phyloP scores from a whole-genome alignment of 2,888 invertebrate species.

The Lordiphosa fenestrarum region DNA sequence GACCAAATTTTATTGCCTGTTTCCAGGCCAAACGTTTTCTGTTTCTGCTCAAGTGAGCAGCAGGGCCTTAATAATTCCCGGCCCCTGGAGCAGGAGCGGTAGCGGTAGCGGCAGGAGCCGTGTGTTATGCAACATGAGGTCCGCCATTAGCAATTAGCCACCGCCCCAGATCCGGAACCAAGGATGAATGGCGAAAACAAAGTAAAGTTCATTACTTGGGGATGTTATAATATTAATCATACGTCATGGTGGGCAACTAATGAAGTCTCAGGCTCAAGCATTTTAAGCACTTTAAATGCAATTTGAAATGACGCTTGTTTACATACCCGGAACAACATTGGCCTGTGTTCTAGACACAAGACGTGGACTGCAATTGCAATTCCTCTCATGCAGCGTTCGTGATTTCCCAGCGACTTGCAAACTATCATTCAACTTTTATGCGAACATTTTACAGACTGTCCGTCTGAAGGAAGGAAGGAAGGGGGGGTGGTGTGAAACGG shows the following conservation, averaged over 20 bases:
- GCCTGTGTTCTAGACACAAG: background rate
- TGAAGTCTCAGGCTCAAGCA: conserved; percentile 42
- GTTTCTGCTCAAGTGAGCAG: conserved; percentile 47
- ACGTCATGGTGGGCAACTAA: conserved; percentile 57
- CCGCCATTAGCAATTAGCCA: conserved; percentile 46
- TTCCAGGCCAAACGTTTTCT: conserved; percentile 68
- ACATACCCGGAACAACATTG: conserved; percentile 34
- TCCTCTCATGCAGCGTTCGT: conserved; percentile 22
- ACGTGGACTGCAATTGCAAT: conserved; percentile 26
- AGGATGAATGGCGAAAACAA: conserved; percentile 15
- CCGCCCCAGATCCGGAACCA: conserved; percentile 14
- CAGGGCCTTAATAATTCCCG: conserved; percentile 13
- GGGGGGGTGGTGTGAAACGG: background rate
- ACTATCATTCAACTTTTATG: conserved; percentile 70
- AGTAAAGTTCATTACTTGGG: conserved; percentile 38
- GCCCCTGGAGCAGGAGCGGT: conserved; percentile 21
- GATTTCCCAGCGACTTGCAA: conserved; percentile 27
- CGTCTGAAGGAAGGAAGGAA: background rate
- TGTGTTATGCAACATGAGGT: conserved; percentile 38
- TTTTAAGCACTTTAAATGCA: conserved; percentile 63
- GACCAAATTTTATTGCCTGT: conserved; percentile 73
- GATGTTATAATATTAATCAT: conserved; percentile 60
- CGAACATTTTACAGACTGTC: conserved; percentile 40
- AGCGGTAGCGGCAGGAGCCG: background rate
- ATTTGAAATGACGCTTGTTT: conserved; percentile 66